Evolutionary conservation across 2,888 invertebrate species (phyloP).

Genomic region (Brenthis ino): DNA sequence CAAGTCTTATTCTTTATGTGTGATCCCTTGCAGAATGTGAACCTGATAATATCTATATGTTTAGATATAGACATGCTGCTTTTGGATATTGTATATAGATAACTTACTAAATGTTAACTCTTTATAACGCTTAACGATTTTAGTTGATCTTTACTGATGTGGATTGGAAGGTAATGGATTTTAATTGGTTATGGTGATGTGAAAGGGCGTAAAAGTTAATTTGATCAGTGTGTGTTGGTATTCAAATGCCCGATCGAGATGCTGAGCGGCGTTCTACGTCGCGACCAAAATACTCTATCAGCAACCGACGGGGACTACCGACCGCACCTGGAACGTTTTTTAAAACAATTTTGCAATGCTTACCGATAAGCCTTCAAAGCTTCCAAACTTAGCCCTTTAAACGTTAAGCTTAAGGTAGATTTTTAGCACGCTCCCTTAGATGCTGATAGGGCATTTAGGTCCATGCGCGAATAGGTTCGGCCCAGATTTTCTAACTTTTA

Average conservation of each 20-base stretch:
- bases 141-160: slow-evolving; percentile 78
- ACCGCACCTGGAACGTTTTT: slow-evolving; percentile 59
- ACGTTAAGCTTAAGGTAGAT: slow-evolving; percentile 68
- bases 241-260: slow-evolving; percentile 86
- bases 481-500: slow-evolving; percentile 49
- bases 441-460: slow-evolving; percentile 82
- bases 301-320: slow-evolving; percentile 73
- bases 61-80: slow-evolving; percentile 74
- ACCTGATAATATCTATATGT: slow-evolving; percentile 49
- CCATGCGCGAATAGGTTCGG: slow-evolving; percentile 51
- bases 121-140: slow-evolving; percentile 79
- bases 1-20: slow-evolving; percentile 46
- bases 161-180: slow-evolving; percentile 82
- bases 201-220: slow-evolving; percentile 75
- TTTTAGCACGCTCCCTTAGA: slow-evolving; percentile 77
- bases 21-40: slow-evolving; percentile 79
- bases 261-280: slow-evolving; percentile 74
- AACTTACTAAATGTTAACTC: slow-evolving; percentile 77
- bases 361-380: slow-evolving; percentile 58
- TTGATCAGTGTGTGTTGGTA: slow-evolving; percentile 86
- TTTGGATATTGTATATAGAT: slow-evolving; percentile 57
- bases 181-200: slow-evolving; percentile 80
- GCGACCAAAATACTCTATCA: slow-evolving; percentile 77
- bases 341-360: slow-evolving; percentile 51
- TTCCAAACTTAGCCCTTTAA: slow-evolving; percentile 64